A percentile compares a stretch with the other conserved stretches of the same genome.
phyloP scores from a whole-genome alignment of 2,888 invertebrate genomes.

The Harmothoe impar region DNA sequence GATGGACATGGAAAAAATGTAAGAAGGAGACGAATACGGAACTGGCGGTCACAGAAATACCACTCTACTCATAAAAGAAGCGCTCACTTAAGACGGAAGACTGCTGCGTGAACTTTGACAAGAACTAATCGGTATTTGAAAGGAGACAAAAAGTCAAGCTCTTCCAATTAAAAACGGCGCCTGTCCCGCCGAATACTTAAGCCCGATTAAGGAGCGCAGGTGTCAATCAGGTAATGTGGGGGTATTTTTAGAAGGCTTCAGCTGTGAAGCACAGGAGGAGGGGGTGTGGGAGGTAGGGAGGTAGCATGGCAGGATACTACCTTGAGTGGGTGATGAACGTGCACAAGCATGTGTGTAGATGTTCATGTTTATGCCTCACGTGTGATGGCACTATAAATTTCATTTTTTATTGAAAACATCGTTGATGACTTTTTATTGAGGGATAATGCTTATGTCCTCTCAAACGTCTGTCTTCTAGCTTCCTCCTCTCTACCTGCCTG shows the following conservation, averaged over 20 bases:
- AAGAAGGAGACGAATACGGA: neutral
- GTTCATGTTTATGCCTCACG: no score
- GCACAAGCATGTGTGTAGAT: no score
- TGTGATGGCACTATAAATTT: no score
- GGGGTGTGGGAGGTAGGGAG: no score
- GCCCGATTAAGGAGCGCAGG: neutral
- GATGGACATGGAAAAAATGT: neutral
- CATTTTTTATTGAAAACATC: no score
- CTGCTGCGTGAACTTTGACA: neutral
- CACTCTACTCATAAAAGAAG: neutral
- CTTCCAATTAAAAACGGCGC: slow-evolving; percentile 11
- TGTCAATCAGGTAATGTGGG: neutral
- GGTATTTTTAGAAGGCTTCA: neutral
- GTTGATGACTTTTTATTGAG: no score
- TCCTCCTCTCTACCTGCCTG: no score
- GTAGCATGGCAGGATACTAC: no score
- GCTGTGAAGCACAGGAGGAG: no score
- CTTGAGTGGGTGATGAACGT: no score
- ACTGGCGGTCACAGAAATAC: slow-evolving; percentile 3
- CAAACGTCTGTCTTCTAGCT: no score
- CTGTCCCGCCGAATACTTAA: neutral
- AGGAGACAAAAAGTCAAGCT: neutral
- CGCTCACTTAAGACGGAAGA: neutral
- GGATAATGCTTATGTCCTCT: no score
- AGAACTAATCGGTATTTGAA: neutral